Conservation (phyloP, 2,113 vertebrate species). For the Datnioides undecimradiatus region DNA sequence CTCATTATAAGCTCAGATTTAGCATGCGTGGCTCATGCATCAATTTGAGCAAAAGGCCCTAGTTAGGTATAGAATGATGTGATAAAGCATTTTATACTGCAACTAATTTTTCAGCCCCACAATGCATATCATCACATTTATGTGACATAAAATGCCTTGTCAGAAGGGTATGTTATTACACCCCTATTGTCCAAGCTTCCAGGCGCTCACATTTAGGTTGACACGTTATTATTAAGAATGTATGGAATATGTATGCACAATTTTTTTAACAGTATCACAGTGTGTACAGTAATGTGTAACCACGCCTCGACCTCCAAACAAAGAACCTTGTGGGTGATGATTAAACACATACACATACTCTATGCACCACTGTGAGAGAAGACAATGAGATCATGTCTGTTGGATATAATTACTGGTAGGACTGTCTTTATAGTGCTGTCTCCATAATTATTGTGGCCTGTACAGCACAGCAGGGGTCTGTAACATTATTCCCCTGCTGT, state of each 20-base stretch:
- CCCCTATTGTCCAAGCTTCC: background rate
- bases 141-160: background rate
- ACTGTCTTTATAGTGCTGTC: constrained; percentile 54
- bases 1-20: too few relatives aligned
- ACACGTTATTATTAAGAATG: background rate
- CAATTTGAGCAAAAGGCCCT: background rate
- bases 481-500: constrained; percentile 63
- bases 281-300: background rate
- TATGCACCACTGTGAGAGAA: constrained; percentile 28
- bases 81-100: background rate
- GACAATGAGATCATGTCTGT: constrained; percentile 75
- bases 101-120: background rate
- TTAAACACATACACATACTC: constrained; percentile 46
- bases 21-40: background rate
- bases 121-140: background rate
- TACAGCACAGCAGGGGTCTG: constrained; percentile 57
- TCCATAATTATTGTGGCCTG: constrained; percentile 66
- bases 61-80: background rate
- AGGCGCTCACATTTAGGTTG: background rate
- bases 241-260: background rate
- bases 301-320: background rate
- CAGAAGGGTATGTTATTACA: background rate
- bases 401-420: constrained; percentile 74
- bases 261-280: background rate
- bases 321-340: constrained; percentile 32